Percentiles rank a stretch among this genome's conserved stretches.
These are phyloP conservation scores for Chelonoidis abingdonii DNA, from an alignment of 2,113 vertebrate species.

Conservation along the genomic window DNA sequence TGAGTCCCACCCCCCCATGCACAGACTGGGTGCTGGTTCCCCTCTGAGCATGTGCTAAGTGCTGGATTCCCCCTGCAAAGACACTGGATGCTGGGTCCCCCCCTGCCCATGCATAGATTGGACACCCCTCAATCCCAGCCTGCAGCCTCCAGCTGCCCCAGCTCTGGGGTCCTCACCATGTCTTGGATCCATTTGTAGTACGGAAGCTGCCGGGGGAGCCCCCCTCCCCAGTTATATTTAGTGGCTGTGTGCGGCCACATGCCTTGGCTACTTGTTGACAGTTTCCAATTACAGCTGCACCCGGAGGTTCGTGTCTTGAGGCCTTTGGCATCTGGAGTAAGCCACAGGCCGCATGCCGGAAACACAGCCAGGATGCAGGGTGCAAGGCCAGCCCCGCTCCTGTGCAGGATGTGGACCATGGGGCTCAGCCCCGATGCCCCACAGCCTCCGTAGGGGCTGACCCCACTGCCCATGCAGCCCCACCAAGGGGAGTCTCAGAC, in stretches of 20 bases:
- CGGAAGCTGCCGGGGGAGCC: background rate
- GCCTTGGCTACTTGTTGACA: background rate
- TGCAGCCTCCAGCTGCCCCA: background rate
- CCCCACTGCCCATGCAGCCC: constrained; percentile 71
- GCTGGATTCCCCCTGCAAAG: no score
- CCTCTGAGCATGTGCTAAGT: no score
- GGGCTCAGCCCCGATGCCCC: constrained; percentile 11
- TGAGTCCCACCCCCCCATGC: no score
- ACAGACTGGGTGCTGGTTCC: no score
- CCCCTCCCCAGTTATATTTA: background rate
- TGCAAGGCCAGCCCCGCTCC: background rate
- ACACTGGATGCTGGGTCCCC: no score
- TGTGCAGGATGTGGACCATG: background rate
- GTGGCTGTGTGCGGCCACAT: background rate
- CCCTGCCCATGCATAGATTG: background rate
- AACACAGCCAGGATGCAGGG: background rate
- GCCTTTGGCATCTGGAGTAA: background rate
- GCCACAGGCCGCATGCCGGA: background rate
- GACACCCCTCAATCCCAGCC: background rate
- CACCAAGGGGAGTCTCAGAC: constrained; percentile 31
- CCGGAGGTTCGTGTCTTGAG: background rate
- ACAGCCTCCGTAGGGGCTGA: constrained; percentile 82
- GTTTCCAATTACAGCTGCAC: constrained; percentile 16
- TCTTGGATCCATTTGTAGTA: background rate
- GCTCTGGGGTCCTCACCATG: background rate